Conservation (phyloP, 2,113 vertebrate genomes). For the Axis porcinus region DNA sequence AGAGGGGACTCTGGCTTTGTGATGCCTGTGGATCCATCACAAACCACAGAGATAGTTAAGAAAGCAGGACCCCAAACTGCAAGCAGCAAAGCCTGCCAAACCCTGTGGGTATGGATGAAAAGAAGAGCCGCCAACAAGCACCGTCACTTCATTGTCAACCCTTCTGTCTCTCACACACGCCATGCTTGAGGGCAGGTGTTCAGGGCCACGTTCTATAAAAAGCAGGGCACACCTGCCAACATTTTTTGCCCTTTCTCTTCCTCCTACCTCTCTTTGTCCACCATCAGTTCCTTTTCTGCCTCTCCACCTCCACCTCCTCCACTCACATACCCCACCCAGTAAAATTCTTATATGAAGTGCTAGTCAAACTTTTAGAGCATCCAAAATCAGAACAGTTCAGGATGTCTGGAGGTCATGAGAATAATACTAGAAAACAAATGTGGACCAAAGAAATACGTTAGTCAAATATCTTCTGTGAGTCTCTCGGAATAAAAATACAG, state of each 20-base stretch:
- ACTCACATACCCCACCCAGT: too few relatives aligned
- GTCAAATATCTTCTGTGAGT: background rate
- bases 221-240: background rate
- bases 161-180: background rate
- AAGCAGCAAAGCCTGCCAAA: background rate
- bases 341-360: background rate
- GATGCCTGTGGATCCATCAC: background rate
- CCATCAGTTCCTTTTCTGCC: background rate
- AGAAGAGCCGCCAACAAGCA: background rate
- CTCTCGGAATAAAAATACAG: background rate
- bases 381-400: background rate
- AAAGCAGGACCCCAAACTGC: background rate
- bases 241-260: background rate
- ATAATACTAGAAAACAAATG: background rate
- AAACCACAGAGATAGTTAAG: background rate
- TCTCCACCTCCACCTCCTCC: background rate
- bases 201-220: background rate
- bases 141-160: background rate
- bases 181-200: background rate
- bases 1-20: background rate
- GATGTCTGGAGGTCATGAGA: background rate
- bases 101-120: accelerated
- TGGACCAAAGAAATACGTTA: background rate
- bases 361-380: background rate
- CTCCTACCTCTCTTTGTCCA: background rate